Evolutionary conservation across 2,888 invertebrate genomes (phyloP), one percentile per base, ranked within the genome.

Genomic region (Tiliacea citrago): DNA sequence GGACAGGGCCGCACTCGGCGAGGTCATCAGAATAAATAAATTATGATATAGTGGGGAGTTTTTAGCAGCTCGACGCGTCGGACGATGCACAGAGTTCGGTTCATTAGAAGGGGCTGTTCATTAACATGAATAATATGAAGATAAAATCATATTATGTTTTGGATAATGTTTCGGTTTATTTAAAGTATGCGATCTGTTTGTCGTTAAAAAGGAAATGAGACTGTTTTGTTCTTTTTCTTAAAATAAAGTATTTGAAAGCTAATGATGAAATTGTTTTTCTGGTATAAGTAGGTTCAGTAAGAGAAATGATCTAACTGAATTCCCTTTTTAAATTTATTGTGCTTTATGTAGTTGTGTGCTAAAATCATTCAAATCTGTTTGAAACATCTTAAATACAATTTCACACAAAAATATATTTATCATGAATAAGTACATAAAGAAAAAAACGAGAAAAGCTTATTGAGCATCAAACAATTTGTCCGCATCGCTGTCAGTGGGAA

Each of bases 1-100:
- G 89, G 89, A 89, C 95, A 93, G 94, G 92, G 88, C 91, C 93
- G 94, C 92, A 93, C 92, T 93, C 90, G 91, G 88, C 86, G 89
- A 90, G 95, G 96, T 96, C 96, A 95, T 94, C 95, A 91, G 94
- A 91, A 95, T 94, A 94, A 95, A 95, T 96, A 96, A 96, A 96
- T 96, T 96, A 95, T 96, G 95, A 96, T 95, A 94, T 95, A 96
- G 95, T 95, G 93, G 86, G 88, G 91, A 91, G 84, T 92, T 93
- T 90, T 94, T 92, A 91, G 90, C 90, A 84, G 89, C 80, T 89
- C 94, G 91, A 93, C 93, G 93, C 91, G 86, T 88, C 85, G 89
- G 89, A 89, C 87, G 86, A 82, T 68, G 57, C 75, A 87, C 78
- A 94, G 93, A 92, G 75, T 83, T 89, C 0, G 61, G 73, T 79